These are phyloP conservation scores for Dendrocopos noguchii DNA, from an alignment of 2,113 vertebrate species.

Conservation along the genomic window DNA sequence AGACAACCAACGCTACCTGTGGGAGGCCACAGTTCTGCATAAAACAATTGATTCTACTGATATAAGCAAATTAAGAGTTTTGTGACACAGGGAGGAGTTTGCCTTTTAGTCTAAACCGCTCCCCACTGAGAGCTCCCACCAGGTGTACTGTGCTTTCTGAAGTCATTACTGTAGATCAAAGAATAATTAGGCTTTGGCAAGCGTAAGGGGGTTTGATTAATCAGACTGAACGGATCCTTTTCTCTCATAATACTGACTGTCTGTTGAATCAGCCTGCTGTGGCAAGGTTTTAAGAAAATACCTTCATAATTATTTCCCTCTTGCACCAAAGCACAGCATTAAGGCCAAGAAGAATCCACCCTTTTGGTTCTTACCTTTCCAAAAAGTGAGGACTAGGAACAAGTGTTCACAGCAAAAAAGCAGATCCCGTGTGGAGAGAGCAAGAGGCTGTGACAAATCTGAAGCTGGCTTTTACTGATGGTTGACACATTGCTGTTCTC, in stretches of 20 bases:
- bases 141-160: constrained; percentile 60
- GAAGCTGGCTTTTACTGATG: not conserved
- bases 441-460: not conserved
- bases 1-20: not conserved
- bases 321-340: not conserved
- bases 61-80: constrained; percentile 55
- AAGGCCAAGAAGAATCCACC: not conserved
- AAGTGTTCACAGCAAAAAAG: not conserved
- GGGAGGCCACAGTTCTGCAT: not conserved
- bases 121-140: constrained; percentile 47
- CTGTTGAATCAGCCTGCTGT: not conserved
- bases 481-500: not conserved
- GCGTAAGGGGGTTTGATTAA: constrained; percentile 59
- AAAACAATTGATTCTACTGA: constrained; percentile 50
- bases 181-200: constrained; percentile 69
- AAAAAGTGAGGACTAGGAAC: not conserved
- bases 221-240: constrained; percentile 53
- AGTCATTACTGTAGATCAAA: constrained; percentile 71
- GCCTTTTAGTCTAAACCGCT: constrained; percentile 28
- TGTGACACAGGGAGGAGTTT: constrained; percentile 46
- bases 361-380: not conserved
- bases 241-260: constrained; percentile 37
- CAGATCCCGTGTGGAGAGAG: not conserved
- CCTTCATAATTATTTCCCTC: not conserved
- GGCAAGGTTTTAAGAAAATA: not conserved